phyloP scores from a whole-genome alignment of 2,888 invertebrate species.

The Parasteatoda lunata region DNA sequence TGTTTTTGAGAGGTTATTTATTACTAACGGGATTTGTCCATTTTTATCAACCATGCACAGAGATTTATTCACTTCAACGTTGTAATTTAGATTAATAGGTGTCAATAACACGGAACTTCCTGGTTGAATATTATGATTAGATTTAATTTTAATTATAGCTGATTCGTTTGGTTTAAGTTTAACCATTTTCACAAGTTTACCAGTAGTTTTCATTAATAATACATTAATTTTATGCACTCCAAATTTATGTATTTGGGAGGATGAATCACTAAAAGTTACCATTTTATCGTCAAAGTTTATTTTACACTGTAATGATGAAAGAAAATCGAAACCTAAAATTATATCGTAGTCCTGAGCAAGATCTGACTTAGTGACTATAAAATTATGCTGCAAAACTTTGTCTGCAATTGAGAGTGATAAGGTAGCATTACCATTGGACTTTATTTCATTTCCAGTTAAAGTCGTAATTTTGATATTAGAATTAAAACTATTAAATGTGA shows the following conservation, averaged over 20 bases:
- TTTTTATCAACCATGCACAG: not conserved
- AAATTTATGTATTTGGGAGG: not conserved
- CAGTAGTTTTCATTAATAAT: not conserved
- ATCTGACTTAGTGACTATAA: not conserved
- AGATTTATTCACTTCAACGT: constrained; percentile 5
- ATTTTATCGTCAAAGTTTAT: constrained; percentile 6
- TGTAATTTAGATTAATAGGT: not conserved
- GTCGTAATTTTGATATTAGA: constrained; percentile 1
- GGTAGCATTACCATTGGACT: not conserved
- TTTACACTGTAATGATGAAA: not conserved
- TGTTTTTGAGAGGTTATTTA: constrained; percentile 1
- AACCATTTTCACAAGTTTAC: not conserved
- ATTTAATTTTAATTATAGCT: not conserved
- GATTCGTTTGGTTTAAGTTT: not conserved
- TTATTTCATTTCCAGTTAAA: constrained; percentile 8
- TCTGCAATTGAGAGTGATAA: not conserved
- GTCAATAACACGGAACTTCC: not conserved
- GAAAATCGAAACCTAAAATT: constrained; percentile 9
- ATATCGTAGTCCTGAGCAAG: not conserved
- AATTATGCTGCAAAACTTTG: not conserved
- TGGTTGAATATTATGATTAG: not conserved
- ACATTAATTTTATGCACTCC: not conserved
- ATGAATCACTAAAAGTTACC: not conserved
- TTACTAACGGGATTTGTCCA: not conserved
- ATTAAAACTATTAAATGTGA: not conserved